Conservation (phyloP, 2,888 invertebrate genomes). For the Orchestes rusci region DNA sequence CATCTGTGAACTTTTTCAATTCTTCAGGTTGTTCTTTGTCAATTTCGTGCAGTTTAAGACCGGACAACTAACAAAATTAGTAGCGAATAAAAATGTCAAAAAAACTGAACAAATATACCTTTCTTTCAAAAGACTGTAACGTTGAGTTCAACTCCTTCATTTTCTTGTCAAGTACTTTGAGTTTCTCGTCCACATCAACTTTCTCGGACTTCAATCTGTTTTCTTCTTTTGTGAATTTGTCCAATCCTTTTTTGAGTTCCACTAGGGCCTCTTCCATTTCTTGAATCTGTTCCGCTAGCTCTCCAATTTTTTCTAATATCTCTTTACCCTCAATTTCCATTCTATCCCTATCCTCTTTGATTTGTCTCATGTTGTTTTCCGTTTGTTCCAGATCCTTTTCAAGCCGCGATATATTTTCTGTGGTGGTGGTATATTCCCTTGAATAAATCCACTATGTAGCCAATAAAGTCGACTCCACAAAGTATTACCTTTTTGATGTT, state of each 20-base stretch:
- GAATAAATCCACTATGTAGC: slow-evolving; percentile 3
- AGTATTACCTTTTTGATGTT: slow-evolving; percentile 50
- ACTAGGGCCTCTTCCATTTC: slow-evolving; percentile 51
- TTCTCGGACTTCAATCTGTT: slow-evolving; percentile 62
- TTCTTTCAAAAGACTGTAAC: no score
- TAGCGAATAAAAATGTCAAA: not conserved
- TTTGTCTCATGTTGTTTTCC: slow-evolving; percentile 55
- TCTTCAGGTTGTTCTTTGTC: slow-evolving; percentile 43
- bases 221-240: slow-evolving; percentile 54
- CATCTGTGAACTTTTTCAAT: slow-evolving; percentile 54
- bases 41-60: slow-evolving; percentile 49
- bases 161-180: slow-evolving; percentile 53
- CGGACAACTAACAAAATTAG: slow-evolving; percentile 4
- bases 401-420: slow-evolving; percentile 67
- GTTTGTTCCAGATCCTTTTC: slow-evolving; percentile 63
- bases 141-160: slow-evolving; percentile 53
- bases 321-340: slow-evolving; percentile 52
- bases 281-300: slow-evolving; percentile 51
- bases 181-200: slow-evolving; percentile 67
- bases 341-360: slow-evolving; percentile 52
- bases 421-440: slow-evolving; percentile 69
- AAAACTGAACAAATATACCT: no score
- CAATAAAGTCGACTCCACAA: no score
- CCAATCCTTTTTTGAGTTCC: slow-evolving; percentile 56
- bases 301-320: slow-evolving; percentile 50